phyloP scores from a whole-genome alignment of 1,140 invertebrate genomes.

The Drosophila suzukii region DNA sequence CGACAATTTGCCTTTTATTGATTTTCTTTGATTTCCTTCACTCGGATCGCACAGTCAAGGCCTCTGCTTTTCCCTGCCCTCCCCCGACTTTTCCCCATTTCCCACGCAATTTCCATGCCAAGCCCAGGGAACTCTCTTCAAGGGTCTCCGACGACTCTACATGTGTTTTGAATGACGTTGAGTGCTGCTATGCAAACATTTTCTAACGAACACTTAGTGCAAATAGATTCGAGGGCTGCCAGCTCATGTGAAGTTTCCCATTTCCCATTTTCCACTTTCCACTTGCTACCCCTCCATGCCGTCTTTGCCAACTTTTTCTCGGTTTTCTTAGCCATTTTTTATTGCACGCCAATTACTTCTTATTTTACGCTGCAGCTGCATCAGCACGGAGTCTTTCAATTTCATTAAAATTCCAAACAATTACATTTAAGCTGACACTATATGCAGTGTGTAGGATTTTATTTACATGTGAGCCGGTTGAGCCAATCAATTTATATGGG shows the following conservation, averaged over 20 bases:
- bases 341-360: conserved; percentile 79
- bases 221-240: conserved; percentile 72
- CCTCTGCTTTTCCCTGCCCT: background rate
- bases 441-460: conserved; percentile 31
- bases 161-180: conserved; percentile 81
- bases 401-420: conserved; percentile 71
- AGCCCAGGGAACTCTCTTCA: conserved; percentile 51
- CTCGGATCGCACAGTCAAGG: conserved; percentile 33
- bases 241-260: conserved; percentile 43
- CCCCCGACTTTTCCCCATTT: conserved; percentile 5
- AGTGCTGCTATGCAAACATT: conserved; percentile 83
- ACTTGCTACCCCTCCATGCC: background rate
- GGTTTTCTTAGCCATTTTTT: conserved; percentile 54
- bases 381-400: conserved; percentile 57
- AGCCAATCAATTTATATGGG: conserved; percentile 32
- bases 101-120: conserved; percentile 20
- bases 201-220: conserved; percentile 82
- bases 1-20: conserved; percentile 79
- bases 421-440: conserved; percentile 58
- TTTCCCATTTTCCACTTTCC: conserved; percentile 14
- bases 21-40: conserved; percentile 78
- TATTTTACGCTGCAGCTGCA: conserved; percentile 54
- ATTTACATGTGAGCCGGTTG: conserved; percentile 34
- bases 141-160: conserved; percentile 52
- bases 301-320: conserved; percentile 10